A percentile compares a stretch with the other conserved stretches of the same genome.
Conservation (phyloP, 2,113 vertebrate species). For the Ailuropoda melanoleuca region DNA sequence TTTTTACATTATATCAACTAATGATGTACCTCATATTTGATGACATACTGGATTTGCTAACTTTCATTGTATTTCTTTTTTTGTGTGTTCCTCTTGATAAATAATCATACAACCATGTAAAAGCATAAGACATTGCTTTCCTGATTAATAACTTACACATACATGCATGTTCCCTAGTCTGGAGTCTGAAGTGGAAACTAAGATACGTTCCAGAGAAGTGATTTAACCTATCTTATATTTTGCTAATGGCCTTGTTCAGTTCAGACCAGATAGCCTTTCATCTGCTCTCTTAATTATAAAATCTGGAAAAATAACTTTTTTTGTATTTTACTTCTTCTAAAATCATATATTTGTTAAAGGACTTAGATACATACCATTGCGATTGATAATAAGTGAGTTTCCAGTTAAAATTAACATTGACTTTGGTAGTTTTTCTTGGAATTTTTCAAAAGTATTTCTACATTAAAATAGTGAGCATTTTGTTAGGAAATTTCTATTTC, state of each 20-base stretch:
- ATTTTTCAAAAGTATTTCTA: neutral
- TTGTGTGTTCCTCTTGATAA: neutral
- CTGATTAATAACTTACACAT: neutral
- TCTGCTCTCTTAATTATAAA: neutral
- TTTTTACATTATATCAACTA: neutral
- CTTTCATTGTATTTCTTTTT: neutral
- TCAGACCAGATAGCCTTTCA: neutral
- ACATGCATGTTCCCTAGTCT: neutral
- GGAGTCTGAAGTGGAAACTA: neutral
- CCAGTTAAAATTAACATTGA: neutral
- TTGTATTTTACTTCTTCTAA: neutral
- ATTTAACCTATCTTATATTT: constrained; percentile 3
- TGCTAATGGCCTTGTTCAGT: neutral
- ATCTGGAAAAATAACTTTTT: constrained; percentile 7
- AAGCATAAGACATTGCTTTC: neutral
- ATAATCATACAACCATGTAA: neutral
- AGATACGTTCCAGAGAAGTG: neutral
- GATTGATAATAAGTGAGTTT: neutral
- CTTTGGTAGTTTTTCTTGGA: constrained; percentile 17
- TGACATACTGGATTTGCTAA: neutral
- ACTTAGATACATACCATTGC: neutral
- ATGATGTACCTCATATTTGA: neutral
- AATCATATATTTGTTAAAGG: neutral
- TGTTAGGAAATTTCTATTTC: neutral
- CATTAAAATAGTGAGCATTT: neutral